Evolutionary conservation across 64 coral and sea anemone species (phyloP).

Genomic region (Stichodactyla helianthus): DNA sequence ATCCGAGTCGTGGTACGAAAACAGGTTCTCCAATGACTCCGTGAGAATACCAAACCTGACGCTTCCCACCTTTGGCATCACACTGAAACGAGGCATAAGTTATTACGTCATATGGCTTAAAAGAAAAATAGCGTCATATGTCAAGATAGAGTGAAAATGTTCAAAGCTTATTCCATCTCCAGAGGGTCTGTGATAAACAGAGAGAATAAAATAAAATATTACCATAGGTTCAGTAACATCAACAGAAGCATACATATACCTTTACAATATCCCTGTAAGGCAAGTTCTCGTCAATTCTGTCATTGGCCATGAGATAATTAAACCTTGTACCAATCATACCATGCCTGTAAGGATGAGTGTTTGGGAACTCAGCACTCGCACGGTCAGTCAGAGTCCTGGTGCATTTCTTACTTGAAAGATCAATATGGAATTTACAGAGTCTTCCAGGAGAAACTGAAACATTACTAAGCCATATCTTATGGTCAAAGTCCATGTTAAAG

Average conservation of each 20-base stretch:
- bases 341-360: slow-evolving; percentile 70
- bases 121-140: background rate
- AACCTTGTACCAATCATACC: slow-evolving; percentile 59
- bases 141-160: no score
- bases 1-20: slow-evolving; percentile 74
- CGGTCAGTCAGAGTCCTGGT: slow-evolving; percentile 58
- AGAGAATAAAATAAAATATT: no score
- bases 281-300: slow-evolving; percentile 64
- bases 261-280: slow-evolving; percentile 86
- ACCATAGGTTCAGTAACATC: no score
- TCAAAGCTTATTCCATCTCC: no score
- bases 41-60: slow-evolving; percentile 85
- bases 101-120: background rate
- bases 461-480: slow-evolving; percentile 72
- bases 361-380: slow-evolving; percentile 69
- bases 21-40: slow-evolving; percentile 83
- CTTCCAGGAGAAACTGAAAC: slow-evolving; percentile 64
- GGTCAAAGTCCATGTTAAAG: slow-evolving; percentile 87
- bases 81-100: slow-evolving; percentile 33
- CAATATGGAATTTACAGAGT: slow-evolving; percentile 58
- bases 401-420: slow-evolving; percentile 47
- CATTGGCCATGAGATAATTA: slow-evolving; percentile 80
- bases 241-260: slow-evolving; percentile 6
- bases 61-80: slow-evolving; percentile 21
- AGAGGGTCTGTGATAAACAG: no score